Evolutionary conservation across 2,797 vertebrate genomes (phyloP).

Genomic region (Chloroceryle inda): DNA sequence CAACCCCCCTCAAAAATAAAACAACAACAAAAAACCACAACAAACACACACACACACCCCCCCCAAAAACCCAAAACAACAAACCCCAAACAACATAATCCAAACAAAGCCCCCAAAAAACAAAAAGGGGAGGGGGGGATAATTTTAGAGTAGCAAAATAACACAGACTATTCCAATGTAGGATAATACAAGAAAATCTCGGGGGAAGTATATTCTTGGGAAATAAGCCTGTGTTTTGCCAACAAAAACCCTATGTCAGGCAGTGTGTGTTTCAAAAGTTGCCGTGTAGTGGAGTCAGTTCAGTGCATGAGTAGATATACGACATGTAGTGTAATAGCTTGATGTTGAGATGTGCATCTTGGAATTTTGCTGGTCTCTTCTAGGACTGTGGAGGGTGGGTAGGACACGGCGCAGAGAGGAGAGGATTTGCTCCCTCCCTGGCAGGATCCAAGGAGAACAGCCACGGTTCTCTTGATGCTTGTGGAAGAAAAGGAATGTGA

Average conservation of each 20-base stretch:
- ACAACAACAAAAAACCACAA: not conserved
- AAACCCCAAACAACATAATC: too few relatives aligned
- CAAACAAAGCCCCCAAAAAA: not conserved
- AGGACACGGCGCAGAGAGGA: not conserved
- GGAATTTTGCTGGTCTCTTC: not conserved
- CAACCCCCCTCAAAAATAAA: not conserved
- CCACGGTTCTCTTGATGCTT: not conserved
- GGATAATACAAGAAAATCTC: not conserved
- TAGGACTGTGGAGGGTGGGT: fast-evolving
- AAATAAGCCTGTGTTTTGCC: not conserved
- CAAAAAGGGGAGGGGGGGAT: not conserved
- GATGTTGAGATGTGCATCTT: not conserved
- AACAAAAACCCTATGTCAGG: not conserved
- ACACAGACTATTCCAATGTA: not conserved
- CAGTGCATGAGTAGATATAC: not conserved
- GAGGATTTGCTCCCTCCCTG: not conserved
- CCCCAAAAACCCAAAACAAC: too few relatives aligned
- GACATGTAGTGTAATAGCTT: not conserved
- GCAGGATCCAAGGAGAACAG: not conserved
- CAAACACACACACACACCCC: too few relatives aligned
- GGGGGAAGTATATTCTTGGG: not conserved
- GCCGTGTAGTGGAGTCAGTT: not conserved
- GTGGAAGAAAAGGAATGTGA: not conserved
- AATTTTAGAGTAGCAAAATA: not conserved
- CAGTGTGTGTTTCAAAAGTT: not conserved